Conservation (phyloP, 2,113 vertebrate species). For the Recurvirostra avosetta region DNA sequence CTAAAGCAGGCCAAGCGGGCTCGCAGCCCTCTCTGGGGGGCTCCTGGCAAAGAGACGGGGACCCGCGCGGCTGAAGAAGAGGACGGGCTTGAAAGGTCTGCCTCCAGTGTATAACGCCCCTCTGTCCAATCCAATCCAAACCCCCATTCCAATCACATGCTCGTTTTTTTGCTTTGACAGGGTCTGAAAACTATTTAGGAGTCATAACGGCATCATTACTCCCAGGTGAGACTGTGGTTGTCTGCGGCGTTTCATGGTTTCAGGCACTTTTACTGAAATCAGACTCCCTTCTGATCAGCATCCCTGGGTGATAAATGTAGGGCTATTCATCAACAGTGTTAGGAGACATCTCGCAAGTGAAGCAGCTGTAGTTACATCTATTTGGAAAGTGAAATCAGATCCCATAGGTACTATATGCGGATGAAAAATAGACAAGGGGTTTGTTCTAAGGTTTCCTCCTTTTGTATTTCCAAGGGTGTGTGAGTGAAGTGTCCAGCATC, state of each 20-base stretch:
- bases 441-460: constrained; percentile 6
- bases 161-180: not conserved
- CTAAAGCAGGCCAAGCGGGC: not conserved
- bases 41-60: not conserved
- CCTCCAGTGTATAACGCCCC: not conserved
- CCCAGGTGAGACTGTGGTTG: not conserved
- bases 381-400: constrained; percentile 47
- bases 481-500: not conserved
- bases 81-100: not conserved
- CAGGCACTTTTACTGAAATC: constrained; percentile 23
- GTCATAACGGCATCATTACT: not conserved
- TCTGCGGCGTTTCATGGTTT: not conserved
- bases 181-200: not conserved
- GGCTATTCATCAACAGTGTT: not conserved
- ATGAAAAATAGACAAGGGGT: constrained; percentile 20
- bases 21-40: accelerated
- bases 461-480: not conserved
- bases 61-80: not conserved
- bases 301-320: constrained; percentile 28
- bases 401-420: not conserved
- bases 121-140: not conserved
- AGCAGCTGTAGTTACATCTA: constrained; percentile 42
- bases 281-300: not conserved
- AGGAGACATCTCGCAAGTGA: not conserved
- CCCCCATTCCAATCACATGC: not conserved